Conservation (phyloP, 2,797 vertebrate genomes). For the Malurus leucopterus region DNA sequence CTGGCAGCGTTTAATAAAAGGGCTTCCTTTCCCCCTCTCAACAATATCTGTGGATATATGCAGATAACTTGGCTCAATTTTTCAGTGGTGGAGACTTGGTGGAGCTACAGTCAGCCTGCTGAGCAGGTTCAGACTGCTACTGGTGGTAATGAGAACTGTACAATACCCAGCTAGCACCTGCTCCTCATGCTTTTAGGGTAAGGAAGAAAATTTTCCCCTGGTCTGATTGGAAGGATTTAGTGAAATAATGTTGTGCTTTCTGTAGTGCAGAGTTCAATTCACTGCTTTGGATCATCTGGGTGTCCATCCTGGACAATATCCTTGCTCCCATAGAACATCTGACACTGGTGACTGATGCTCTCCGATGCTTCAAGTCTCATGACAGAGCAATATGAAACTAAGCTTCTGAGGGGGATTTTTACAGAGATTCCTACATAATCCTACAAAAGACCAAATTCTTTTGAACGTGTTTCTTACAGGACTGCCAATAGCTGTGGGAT, state of each 20-base stretch:
- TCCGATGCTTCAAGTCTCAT: background rate
- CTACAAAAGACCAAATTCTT: background rate
- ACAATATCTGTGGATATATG: background rate
- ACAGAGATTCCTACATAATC: background rate
- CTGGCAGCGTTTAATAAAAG: background rate
- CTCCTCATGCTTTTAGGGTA: background rate
- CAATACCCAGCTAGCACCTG: background rate
- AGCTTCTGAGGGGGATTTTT: background rate
- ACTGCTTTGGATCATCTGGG: background rate
- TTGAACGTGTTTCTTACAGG: background rate
- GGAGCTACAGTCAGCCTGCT: background rate
- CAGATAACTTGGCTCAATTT: background rate
- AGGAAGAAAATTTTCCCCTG: background rate
- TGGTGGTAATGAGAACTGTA: background rate
- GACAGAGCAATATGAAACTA: background rate
- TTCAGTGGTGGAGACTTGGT: background rate
- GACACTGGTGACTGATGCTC: background rate
- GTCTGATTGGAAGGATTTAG: background rate
- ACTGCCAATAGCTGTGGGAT: background rate
- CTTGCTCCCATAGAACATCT: rapidly evolving
- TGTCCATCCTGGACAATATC: background rate
- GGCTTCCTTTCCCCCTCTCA: background rate
- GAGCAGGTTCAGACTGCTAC: background rate
- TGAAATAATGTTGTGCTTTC: background rate
- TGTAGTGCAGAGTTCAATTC: background rate